These are phyloP conservation scores for Pseudopipra pipra DNA, from an alignment of 2,113 vertebrate genomes.

Conservation along the genomic window DNA sequence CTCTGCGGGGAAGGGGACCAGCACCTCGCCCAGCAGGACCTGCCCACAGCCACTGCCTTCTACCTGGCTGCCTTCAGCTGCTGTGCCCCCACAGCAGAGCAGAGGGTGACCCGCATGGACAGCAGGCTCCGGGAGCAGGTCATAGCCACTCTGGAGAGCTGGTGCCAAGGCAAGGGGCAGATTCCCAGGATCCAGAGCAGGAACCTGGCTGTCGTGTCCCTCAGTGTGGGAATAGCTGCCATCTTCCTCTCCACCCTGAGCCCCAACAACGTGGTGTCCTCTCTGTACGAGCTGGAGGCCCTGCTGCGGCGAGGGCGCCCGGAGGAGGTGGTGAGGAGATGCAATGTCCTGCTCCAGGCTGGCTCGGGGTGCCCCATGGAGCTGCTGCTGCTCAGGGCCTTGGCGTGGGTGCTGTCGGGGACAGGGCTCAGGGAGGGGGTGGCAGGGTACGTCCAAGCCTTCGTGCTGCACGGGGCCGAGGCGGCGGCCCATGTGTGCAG, in stretches of 20 bases:
- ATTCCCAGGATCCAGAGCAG: constrained; percentile 68
- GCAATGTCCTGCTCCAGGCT: constrained; percentile 71
- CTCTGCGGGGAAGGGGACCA: constrained; percentile 82
- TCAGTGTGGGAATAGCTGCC: constrained; percentile 78
- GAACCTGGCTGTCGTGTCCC: constrained; percentile 53
- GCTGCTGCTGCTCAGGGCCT: constrained; percentile 80
- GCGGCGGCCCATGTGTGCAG: constrained; percentile 68
- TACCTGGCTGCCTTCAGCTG: constrained; percentile 86
- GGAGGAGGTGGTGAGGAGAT: constrained; percentile 76
- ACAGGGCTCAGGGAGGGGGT: constrained; percentile 52
- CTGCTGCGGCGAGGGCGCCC: constrained; percentile 70
- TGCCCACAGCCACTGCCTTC: constrained; percentile 73
- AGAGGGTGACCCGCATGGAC: constrained; percentile 71
- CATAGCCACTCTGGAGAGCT: constrained; percentile 78
- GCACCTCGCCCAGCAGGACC: constrained; percentile 70
- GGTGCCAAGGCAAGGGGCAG: constrained; percentile 67
- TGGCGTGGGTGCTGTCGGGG: constrained; percentile 81
- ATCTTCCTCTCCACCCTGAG: constrained; percentile 84
- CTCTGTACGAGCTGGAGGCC: constrained; percentile 80
- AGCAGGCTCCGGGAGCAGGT: constrained; percentile 36
- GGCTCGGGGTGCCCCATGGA: constrained; percentile 12
- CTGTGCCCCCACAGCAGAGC: constrained; percentile 71
- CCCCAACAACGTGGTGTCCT: constrained; percentile 79
- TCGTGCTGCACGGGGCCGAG: constrained; percentile 55
- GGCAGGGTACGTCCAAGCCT: constrained; percentile 81